These are phyloP conservation scores for Hippoglossus hippoglossus DNA, from an alignment of 2,797 vertebrate species.

Conservation along the genomic window DNA sequence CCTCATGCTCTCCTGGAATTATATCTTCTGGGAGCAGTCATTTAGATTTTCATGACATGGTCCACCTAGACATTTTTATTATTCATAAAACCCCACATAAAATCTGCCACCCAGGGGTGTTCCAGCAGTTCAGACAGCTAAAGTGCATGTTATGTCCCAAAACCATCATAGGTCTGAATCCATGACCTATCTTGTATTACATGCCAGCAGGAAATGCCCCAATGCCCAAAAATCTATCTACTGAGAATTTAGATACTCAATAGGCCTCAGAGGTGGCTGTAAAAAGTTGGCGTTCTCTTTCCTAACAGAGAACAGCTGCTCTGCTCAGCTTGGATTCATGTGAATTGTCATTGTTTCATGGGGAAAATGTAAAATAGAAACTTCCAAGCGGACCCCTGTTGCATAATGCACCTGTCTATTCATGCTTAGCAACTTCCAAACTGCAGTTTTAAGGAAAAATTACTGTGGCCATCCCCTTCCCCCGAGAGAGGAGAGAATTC, in stretches of 20 bases:
- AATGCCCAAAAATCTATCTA: neutral
- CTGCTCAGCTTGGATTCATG: neutral
- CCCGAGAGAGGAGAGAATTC: too few relatives aligned
- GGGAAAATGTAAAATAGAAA: neutral
- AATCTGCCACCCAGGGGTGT: conserved; percentile 3
- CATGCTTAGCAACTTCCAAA: neutral
- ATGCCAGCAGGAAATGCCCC: neutral
- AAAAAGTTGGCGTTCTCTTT: neutral
- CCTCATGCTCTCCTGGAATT: conserved; percentile 44
- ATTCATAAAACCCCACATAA: conserved; percentile 5
- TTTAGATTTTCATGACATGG: conserved; percentile 32
- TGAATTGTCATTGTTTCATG: neutral
- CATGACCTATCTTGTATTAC: neutral
- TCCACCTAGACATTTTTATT: neutral
- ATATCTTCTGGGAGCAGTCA: conserved; percentile 20
- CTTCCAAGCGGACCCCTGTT: neutral
- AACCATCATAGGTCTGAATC: conserved; percentile 2
- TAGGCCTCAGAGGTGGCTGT: neutral
- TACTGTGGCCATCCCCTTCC: too few relatives aligned
- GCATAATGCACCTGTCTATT: neutral
- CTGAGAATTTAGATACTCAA: neutral
- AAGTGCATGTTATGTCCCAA: neutral
- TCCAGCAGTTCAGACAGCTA: neutral
- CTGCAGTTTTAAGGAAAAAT: neutral
- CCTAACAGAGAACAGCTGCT: neutral